Base-by-base conservation (phyloP, 2,797 vertebrate genomes). In the Clarias laeviceps region DNA sequence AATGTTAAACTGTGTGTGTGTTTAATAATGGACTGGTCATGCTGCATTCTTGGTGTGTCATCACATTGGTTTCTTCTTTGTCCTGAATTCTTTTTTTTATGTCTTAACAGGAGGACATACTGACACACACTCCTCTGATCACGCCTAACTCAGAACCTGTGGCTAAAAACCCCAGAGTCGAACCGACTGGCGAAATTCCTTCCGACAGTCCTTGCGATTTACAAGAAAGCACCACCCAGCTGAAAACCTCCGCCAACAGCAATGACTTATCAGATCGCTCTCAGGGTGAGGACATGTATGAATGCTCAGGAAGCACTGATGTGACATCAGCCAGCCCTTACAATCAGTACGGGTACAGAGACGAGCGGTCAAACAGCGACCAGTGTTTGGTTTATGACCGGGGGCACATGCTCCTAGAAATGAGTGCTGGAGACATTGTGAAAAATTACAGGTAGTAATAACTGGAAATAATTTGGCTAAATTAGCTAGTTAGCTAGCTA, bases 221-320 rank as follows among this genome's bases (percentile, higher is more conserved):
- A 4, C 54, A 3, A 2, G 37, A 68, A 45, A 12, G 5, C 66
- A 27, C 27, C 40, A 81, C 2, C 0, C 20, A 37, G 1, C 17
- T 27, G 0, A n/a, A 76, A 29, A 14, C 22, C 37, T 20, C 12
- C 0, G 8, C 17, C 40, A 9, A 32, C 7, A 37, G 50, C 29
- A 0, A 0, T 0, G 3, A 0, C 27, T 0, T 1, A 8, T 0
- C 0, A 4, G 0, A 0, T 0, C 0, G 0, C 0, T 0, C 3
- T 0, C 15, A 57, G 45, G 0, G 0, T 24, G 9, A 34, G 14
- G 54, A 45, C 5, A 11, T 0, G 37, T 7, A 0, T 50, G 9
- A 2, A 20, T 34, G 68, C 7, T 18, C 0, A 1, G 66, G 9
- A 17, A 77, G 6, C 5, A 0, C 37, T 0, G 70, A 59, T 9